Evolutionary conservation across 2,888 invertebrate species (phyloP).

Genomic region (Drosophila prostipennis): DNA sequence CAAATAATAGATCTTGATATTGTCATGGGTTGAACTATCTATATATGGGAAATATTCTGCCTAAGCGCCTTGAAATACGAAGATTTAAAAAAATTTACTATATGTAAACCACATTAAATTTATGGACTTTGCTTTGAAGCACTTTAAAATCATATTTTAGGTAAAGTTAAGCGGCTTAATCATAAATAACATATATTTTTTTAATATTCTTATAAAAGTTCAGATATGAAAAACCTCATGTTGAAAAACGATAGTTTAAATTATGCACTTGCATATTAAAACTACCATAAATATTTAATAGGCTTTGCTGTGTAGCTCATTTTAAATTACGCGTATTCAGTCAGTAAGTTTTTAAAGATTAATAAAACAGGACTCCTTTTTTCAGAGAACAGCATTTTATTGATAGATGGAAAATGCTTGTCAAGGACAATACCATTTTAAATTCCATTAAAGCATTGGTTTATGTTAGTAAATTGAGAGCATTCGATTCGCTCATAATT

Average conservation of each 20-base stretch:
- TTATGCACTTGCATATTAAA: neutral
- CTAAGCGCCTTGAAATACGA: too few species aligned
- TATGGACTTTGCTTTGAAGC: too few species aligned
- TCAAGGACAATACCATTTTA: neutral
- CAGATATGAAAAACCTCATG: too few species aligned
- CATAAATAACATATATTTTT: too few species aligned
- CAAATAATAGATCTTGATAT: conserved; percentile 47
- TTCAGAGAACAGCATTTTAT: neutral
- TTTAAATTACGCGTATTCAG: neutral
- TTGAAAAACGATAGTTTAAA: too few species aligned
- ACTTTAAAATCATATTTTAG: too few species aligned
- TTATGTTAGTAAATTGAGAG: neutral
- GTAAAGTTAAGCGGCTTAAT: too few species aligned
- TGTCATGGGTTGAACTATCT: neutral
- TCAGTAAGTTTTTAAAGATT: neutral
- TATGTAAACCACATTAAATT: too few species aligned
- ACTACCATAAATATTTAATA: neutral
- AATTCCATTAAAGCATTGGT: too few species aligned
- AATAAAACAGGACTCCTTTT: neutral
- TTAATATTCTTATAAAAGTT: too few species aligned
- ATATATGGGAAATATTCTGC: too few species aligned
- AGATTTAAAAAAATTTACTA: too few species aligned
- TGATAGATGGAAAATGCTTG: neutral
- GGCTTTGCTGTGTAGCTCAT: neutral
- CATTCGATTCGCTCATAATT: neutral